Percentiles rank a stretch among this genome's conserved stretches.
Evolutionary conservation across 2,113 vertebrate genomes (phyloP).

Genomic region (Recurvirostra avosetta): DNA sequence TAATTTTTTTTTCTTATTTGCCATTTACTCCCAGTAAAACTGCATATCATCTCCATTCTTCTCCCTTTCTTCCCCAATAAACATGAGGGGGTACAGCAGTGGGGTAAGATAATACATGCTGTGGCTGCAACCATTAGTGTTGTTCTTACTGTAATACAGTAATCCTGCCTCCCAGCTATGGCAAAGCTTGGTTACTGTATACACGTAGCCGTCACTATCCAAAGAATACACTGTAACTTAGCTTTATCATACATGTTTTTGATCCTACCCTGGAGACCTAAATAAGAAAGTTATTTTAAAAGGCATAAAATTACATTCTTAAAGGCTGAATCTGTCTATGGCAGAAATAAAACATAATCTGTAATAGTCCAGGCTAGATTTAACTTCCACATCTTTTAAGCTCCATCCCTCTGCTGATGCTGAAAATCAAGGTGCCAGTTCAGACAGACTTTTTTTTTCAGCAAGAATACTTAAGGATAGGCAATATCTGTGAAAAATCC

Average conservation of each 20-base stretch:
- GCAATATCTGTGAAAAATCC: neutral
- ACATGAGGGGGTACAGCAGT: neutral
- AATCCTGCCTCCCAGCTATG: neutral
- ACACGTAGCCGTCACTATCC: neutral
- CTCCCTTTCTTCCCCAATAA: neutral
- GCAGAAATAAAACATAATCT: neutral
- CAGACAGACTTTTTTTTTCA: neutral
- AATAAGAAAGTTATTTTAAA: neutral
- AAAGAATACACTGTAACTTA: neutral
- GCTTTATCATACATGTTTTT: neutral
- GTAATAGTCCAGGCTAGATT: neutral
- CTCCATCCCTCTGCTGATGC: neutral
- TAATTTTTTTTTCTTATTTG: neutral
- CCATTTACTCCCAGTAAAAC: neutral
- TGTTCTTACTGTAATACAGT: neutral
- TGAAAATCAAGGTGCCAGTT: neutral
- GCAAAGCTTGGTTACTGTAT: neutral
- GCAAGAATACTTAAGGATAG: neutral
- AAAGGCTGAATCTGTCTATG: neutral
- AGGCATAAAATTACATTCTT: neutral
- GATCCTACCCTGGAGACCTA: neutral
- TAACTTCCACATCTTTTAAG: neutral
- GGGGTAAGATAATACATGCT: neutral
- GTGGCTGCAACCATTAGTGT: neutral
- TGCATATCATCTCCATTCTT: neutral